Percentiles rank a stretch among this genome's conserved stretches.
Conservation (phyloP, 2,888 invertebrate species). For the Phyllotreta cruciferae region DNA sequence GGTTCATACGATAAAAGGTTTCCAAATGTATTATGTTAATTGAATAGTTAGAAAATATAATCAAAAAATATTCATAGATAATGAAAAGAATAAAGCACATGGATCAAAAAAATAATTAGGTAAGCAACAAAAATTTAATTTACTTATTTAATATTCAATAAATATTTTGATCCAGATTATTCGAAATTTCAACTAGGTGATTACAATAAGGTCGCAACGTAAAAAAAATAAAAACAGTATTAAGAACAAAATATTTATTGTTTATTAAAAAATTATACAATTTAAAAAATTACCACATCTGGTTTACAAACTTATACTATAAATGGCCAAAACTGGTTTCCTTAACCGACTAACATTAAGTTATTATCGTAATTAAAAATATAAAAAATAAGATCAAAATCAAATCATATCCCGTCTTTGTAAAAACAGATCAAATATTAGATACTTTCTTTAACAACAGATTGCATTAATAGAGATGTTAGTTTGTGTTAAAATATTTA, state of each 20-base stretch:
- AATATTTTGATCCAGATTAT: constrained; percentile 50
- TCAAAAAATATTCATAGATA: not conserved
- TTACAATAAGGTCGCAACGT: constrained; percentile 37
- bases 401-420: not conserved
- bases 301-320: constrained; percentile 31
- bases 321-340: constrained; percentile 6
- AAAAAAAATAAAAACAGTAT: constrained; percentile 47
- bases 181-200: constrained; percentile 30
- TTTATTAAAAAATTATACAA: constrained; percentile 54
- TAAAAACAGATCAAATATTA: constrained; percentile 16
- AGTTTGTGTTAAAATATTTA: constrained; percentile 9
- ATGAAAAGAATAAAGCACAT: not conserved
- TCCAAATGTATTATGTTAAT: not conserved
- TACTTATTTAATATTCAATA: constrained; percentile 55
- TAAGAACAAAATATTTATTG: constrained; percentile 62
- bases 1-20: not conserved
- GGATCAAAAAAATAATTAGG: not conserved
- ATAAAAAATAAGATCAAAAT: constrained; percentile 10
- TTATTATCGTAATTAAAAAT: constrained; percentile 4
- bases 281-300: constrained; percentile 36
- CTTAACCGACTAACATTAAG: constrained; percentile 20
- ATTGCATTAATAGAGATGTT: constrained; percentile 6
- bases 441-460: constrained; percentile 13
- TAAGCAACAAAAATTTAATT: not conserved
- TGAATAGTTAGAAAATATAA: not conserved